phyloP scores from a whole-genome alignment of 2,888 invertebrate species.

The Teleogryllus oceanicus region DNA sequence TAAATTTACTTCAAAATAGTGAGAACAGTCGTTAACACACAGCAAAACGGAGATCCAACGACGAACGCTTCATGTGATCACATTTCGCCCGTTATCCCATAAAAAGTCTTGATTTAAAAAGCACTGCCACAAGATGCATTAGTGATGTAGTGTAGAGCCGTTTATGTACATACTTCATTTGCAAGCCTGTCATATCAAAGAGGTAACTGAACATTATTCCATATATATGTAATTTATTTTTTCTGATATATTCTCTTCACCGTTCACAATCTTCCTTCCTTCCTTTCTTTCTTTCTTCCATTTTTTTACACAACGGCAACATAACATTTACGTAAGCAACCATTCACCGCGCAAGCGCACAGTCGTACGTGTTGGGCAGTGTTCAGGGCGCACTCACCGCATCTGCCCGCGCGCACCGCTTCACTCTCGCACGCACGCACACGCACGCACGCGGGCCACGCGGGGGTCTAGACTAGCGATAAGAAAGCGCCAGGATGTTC shows the following conservation, averaged over 20 bases:
- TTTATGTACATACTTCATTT: neutral
- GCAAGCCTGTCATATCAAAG: neutral
- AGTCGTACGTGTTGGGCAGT: no score
- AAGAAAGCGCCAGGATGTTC: neutral
- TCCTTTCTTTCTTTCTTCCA: neutral
- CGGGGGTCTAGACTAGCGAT: neutral
- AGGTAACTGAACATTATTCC: neutral
- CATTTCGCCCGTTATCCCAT: neutral
- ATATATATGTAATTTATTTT: neutral
- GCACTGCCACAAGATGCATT: slow-evolving; percentile 1
- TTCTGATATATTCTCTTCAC: neutral
- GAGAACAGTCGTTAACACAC: neutral
- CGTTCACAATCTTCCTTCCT: neutral
- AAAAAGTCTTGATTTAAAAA: neutral
- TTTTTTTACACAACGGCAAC: neutral
- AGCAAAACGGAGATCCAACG: neutral
- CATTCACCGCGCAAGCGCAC: no score
- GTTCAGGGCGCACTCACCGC: no score
- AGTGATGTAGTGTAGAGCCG: neutral
- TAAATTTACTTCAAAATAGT: slow-evolving; percentile 1
- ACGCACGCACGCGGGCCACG: neutral
- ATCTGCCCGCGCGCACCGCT: no score
- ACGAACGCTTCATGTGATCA: neutral
- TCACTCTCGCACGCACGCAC: no score
- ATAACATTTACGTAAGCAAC: neutral